phyloP scores from a whole-genome alignment of 2,888 invertebrate species.

The Aquatica leii region DNA sequence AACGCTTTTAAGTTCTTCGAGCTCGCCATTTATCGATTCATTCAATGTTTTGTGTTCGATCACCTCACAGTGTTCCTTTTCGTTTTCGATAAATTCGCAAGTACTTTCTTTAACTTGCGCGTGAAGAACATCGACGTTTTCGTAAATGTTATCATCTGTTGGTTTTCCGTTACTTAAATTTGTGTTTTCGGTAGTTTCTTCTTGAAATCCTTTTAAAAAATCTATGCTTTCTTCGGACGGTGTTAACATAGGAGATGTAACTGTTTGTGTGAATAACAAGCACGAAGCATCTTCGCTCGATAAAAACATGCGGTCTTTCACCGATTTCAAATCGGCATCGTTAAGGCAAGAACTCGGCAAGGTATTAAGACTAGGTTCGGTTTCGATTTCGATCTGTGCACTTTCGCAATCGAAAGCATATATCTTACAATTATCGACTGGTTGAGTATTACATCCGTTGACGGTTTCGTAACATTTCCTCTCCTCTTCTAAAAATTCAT shows the following conservation, averaged over 20 bases:
- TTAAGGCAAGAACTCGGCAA: conserved; percentile 41
- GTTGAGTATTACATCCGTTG: conserved; percentile 17
- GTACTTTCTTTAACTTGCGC: too few species aligned
- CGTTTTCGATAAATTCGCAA: not conserved
- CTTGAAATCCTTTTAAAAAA: conserved; percentile 58
- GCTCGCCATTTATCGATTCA: conserved; percentile 22
- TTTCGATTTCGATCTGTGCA: not conserved
- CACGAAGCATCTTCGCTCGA: conserved; percentile 57
- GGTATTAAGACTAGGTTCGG: conserved; percentile 36
- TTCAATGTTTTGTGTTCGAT: conserved; percentile 25
- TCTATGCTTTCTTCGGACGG: conserved; percentile 61
- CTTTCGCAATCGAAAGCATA: conserved; percentile 17
- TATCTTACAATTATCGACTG: conserved; percentile 2
- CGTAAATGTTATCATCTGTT: conserved; percentile 18
- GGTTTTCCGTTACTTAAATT: conserved; percentile 42
- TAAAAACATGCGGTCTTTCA: conserved; percentile 58
- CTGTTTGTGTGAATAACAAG: conserved; percentile 60
- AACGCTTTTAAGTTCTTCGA: conserved; percentile 49
- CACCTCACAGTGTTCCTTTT: conserved; percentile 14
- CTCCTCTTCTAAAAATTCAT: conserved; percentile 52
- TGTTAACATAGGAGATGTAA: conserved; percentile 60
- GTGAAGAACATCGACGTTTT: not conserved
- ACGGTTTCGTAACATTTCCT: conserved; percentile 42
- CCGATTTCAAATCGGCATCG: conserved; percentile 46
- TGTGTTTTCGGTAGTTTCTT: conserved; percentile 44